A percentile compares a stretch with the other conserved stretches of the same genome.
Evolutionary conservation across 2,113 vertebrate genomes (phyloP).

Genomic region (Nothocercus nigrocapillus): DNA sequence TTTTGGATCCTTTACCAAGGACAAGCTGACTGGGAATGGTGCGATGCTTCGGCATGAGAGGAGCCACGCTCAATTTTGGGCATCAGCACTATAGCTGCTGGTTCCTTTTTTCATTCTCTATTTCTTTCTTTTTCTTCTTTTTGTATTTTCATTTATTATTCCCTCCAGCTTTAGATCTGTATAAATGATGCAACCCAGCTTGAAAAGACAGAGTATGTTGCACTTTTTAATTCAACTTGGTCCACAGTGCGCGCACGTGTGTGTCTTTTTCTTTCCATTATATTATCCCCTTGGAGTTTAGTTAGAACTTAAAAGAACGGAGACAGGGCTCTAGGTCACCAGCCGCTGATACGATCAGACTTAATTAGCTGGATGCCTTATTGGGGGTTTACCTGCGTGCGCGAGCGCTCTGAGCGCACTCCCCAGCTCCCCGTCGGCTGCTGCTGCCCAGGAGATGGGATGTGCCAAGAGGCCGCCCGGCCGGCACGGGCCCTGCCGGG

Average conservation of each 20-base stretch:
- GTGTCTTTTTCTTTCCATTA: no score
- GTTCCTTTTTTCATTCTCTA: no score
- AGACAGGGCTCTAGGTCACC: background rate
- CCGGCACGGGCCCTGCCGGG: slow-evolving; percentile 64
- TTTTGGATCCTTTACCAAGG: background rate
- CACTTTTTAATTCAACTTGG: background rate
- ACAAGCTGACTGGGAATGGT: background rate
- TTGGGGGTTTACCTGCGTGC: background rate
- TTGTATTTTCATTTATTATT: no score
- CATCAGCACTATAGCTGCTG: background rate
- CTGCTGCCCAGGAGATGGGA: slow-evolving; percentile 50
- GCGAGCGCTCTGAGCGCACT: background rate
- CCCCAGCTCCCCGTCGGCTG: background rate
- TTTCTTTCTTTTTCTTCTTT: no score
- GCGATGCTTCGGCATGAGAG: background rate
- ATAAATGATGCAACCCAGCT: background rate
- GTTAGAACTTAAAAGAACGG: slow-evolving; percentile 37
- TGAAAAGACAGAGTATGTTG: background rate
- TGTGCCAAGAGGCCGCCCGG: slow-evolving; percentile 70
- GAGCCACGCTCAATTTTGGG: background rate
- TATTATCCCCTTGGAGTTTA: background rate
- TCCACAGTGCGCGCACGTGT: background rate
- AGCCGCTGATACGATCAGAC: slow-evolving; percentile 34
- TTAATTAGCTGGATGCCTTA: slow-evolving; percentile 68
- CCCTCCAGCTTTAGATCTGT: background rate